phyloP scores from a whole-genome alignment of 2,888 invertebrate species.

The Schizotus pectinicornis region DNA sequence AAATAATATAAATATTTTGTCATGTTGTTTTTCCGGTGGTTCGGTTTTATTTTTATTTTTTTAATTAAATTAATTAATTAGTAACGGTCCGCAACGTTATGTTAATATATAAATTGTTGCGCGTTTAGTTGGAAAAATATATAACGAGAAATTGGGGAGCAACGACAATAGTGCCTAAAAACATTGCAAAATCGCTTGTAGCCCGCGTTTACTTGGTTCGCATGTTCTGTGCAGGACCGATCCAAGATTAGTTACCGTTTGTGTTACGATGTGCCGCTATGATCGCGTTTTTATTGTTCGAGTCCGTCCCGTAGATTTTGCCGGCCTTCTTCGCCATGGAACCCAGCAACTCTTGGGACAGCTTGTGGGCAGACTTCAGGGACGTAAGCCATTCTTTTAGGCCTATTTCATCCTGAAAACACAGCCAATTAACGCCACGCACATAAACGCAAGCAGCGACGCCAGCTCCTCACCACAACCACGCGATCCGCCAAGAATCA shows the following conservation, averaged over 20 bases:
- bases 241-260: conserved; percentile 61
- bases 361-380: conserved; percentile 93
- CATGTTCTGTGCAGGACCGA: conserved; percentile 10
- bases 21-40: conserved; percentile 1
- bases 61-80: too few species aligned
- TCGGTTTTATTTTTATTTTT: too few species aligned
- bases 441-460: too few species aligned
- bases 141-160: conserved; percentile 21
- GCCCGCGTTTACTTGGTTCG: conserved; percentile 21
- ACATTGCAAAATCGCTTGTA: conserved; percentile 24
- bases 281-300: conserved; percentile 59
- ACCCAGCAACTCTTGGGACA: conserved; percentile 92
- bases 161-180: conserved; percentile 25
- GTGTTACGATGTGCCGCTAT: conserved; percentile 62
- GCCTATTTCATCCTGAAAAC: conserved; percentile 90
- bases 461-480: too few species aligned
- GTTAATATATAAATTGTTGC: conserved; percentile 20
- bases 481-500: too few species aligned
- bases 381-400: conserved; percentile 98
- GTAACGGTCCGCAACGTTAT: conserved; percentile 18
- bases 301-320: conserved; percentile 94
- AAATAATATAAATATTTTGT: conserved; percentile 27
- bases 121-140: conserved; percentile 13
- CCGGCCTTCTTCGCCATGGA: conserved; percentile 99
- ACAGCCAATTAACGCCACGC: conserved; percentile 33